A percentile compares a stretch with the other conserved stretches of the same genome.
Conservation (phyloP, 2,888 invertebrate genomes). For the Gryllus longicercus region DNA sequence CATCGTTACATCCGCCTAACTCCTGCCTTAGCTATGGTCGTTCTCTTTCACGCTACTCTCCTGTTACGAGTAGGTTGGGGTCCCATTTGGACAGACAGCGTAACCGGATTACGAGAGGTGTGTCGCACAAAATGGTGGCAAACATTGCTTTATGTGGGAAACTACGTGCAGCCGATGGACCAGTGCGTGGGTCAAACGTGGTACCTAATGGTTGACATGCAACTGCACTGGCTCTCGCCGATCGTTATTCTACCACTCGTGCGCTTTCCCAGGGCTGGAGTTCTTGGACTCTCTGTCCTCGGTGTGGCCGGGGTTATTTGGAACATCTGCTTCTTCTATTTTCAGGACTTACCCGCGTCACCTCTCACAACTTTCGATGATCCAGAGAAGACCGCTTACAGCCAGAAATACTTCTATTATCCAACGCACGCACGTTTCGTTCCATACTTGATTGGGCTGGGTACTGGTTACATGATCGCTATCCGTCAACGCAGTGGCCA, state of each 20-base stretch:
- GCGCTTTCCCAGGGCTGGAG: not conserved
- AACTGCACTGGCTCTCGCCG: not conserved
- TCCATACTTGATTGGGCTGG: not conserved
- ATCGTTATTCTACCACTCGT: not conserved
- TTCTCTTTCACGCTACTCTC: not conserved
- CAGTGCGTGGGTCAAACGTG: not conserved
- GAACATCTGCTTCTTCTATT: not conserved
- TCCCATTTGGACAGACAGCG: not conserved
- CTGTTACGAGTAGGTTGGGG: not conserved
- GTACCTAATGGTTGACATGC: not conserved
- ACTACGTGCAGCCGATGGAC: not conserved
- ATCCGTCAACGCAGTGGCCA: not conserved
- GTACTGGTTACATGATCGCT: not conserved
- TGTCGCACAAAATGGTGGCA: not conserved
- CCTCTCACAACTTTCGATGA: not conserved
- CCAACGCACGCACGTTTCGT: not conserved
- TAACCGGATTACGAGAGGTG: not conserved
- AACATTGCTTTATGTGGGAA: not conserved
- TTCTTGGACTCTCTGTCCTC: not conserved
- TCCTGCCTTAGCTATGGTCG: not conserved
- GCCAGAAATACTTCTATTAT: not conserved
- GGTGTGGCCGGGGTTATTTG: not conserved
- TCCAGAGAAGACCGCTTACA: not conserved
- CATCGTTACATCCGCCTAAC: not conserved
- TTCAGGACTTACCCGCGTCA: too few relatives aligned